These are phyloP conservation scores for Cassiopea xamachana DNA, from an alignment of 30 jellyfish, hydroid and myxozoan genomes.

Conservation along the genomic window DNA sequence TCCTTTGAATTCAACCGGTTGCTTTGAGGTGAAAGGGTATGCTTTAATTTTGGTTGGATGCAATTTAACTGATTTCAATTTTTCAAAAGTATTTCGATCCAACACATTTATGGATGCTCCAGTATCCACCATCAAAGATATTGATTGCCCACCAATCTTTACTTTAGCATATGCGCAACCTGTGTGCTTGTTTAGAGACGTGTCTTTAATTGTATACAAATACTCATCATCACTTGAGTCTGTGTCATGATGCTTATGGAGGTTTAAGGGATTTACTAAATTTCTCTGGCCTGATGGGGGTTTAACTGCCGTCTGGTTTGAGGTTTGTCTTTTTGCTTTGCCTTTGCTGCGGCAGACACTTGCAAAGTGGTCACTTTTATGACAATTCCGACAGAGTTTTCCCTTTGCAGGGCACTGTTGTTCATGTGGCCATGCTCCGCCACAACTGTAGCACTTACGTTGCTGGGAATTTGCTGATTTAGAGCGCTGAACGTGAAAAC, in stretches of 20 bases:
- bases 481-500: neutral
- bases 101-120: constrained; percentile 27
- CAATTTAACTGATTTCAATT: constrained; percentile 12
- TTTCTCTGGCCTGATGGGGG: constrained; percentile 10
- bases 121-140: constrained; percentile 16
- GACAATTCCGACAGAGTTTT: constrained; percentile 24
- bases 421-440: constrained; percentile 56
- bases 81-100: constrained; percentile 22
- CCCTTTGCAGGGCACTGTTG: constrained; percentile 37
- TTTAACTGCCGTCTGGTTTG: neutral
- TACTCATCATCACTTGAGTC: constrained; percentile 18
- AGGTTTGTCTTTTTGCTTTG: neutral
- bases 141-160: constrained; percentile 8
- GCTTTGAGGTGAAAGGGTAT: neutral
- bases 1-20: constrained; percentile 24
- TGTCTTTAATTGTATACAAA: neutral
- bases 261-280: constrained; percentile 8
- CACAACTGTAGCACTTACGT: constrained; percentile 18
- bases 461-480: neutral
- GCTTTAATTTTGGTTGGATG: constrained; percentile 16
- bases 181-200: neutral
- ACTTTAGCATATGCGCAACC: neutral
- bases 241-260: neutral
- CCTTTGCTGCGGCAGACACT: constrained; percentile 25
- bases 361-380: constrained; percentile 33